Conservation (phyloP, 2,888 invertebrate species). For the Archaeoteleia sp. region DNA sequence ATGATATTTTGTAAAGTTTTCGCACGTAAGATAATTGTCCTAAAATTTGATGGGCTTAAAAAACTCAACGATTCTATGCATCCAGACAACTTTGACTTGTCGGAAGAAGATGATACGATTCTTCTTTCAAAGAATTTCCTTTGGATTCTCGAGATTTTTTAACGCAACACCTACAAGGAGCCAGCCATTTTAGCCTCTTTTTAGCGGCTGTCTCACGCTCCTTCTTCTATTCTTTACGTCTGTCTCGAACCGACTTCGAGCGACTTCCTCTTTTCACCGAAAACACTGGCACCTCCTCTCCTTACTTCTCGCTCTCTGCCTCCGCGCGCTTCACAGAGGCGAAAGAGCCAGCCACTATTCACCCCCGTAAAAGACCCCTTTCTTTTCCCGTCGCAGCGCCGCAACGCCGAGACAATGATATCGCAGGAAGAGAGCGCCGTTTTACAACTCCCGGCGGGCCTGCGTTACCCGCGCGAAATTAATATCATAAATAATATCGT, state of each 20-base stretch:
- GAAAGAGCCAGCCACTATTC: constrained; percentile 66
- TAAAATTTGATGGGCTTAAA: too few relatives aligned
- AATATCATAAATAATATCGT: constrained; percentile 75
- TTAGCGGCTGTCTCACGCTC: constrained; percentile 27
- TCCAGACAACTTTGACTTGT: too few relatives aligned
- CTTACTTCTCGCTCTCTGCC: constrained; percentile 32
- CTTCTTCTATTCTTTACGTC: constrained; percentile 51
- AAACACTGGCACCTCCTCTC: constrained; percentile 56
- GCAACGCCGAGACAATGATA: constrained; percentile 72
- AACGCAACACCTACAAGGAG: constrained; percentile 57
- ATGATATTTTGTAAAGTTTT: too few relatives aligned
- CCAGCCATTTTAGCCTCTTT: constrained; percentile 34
- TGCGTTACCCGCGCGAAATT: constrained; percentile 69
- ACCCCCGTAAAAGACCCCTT: constrained; percentile 68
- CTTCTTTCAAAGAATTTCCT: constrained; percentile 50
- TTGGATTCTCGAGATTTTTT: constrained; percentile 59
- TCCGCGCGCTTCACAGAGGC: constrained; percentile 49
- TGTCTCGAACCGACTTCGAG: constrained; percentile 45
- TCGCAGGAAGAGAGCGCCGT: constrained; percentile 69
- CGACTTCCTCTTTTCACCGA: constrained; percentile 65
- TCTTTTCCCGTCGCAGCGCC: constrained; percentile 62
- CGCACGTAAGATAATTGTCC: too few relatives aligned
- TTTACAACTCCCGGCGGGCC: constrained; percentile 73
- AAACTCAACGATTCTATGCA: too few relatives aligned
- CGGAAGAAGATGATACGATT: too few relatives aligned